Evolutionary conservation across 2,888 invertebrate species (phyloP).

Genomic region (Odontothrips loti): DNA sequence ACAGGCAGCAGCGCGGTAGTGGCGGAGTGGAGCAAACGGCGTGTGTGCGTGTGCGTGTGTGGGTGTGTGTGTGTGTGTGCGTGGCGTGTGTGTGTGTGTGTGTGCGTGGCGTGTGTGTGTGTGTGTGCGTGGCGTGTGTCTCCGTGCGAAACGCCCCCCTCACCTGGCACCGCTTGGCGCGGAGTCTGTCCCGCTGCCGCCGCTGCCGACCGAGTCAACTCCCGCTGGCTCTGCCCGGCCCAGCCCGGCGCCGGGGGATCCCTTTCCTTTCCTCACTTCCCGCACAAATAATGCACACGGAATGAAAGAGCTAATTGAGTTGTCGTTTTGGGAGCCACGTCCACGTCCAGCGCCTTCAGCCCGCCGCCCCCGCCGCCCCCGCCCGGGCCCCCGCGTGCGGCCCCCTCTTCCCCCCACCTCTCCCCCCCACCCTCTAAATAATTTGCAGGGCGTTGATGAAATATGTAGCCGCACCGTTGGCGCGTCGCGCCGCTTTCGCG

Average conservation of each 20-base stretch:
- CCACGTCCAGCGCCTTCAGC: not conserved
- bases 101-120: too few species aligned
- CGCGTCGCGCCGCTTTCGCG: not conserved
- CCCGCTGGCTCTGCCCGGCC: too few species aligned
- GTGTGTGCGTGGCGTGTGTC: too few species aligned
- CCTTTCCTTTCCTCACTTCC: conserved; percentile 31
- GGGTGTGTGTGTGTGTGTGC: too few species aligned
- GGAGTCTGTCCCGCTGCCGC: not conserved
- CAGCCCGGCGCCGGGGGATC: too few species aligned
- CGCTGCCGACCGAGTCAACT: too few species aligned
- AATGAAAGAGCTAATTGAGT: conserved; percentile 38
- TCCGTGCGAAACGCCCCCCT: too few species aligned
- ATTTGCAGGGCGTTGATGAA: conserved; percentile 35
- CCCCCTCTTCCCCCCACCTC: not conserved
- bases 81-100: too few species aligned
- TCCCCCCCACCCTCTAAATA: conserved; percentile 33
- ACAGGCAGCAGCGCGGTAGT: not conserved
- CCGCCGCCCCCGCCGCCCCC: not conserved
- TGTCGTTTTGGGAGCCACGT: conserved; percentile 34
- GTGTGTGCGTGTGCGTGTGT: too few species aligned
- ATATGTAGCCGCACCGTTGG: conserved; percentile 34
- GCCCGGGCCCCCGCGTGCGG: not conserved
- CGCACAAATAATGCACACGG: conserved; percentile 36
- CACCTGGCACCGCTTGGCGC: not conserved
- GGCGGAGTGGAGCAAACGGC: not conserved